Base-by-base conservation (phyloP, 1,140 invertebrate genomes). In the Cydia fagiglandana region DNA sequence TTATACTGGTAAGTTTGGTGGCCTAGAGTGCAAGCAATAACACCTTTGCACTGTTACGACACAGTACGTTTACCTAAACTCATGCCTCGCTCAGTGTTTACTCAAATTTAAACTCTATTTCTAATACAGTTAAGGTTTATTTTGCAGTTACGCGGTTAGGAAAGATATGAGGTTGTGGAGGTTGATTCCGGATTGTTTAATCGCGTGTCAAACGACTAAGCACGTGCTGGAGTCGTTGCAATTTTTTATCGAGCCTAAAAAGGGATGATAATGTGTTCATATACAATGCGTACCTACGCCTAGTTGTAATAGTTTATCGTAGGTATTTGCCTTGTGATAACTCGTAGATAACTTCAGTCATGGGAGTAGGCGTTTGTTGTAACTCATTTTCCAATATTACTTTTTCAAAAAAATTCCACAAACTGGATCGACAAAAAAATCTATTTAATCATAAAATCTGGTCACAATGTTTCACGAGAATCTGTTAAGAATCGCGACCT, bases 141-240 rank as follows among this genome's bases (percentile, higher is more conserved):
- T 61, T 61, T 61, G 56, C 1, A 24, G n/a, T 12, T 47, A 47
- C 15, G 45, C 12, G 41, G 45, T 4, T 47, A 2, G 17, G 56
- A 61, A 24, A 24, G 50, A n/a, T 53, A 24, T 7, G 56, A 9
- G 17, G 7, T 61, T 56, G 15, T 56, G 53, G 17, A 56, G 53
- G 53, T 56, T 56, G 53, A 41, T 68, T 38, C 15, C 4, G 15
- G 64, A n/a, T 68, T 68, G 64, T 68, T 70, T 70, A 61, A 70
- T 70, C 66, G 66, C 66, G 66, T 70, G 66, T 17, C 66, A 41
- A 70, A 70, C 64, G 13, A 12, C 34, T 68, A 68, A 68, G 30
- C 66, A 70, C 66, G n/a, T 41, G 34, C 17, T 10, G 17, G n/a
- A 53, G 5, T 17, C n/a, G n/a, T 17, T 53, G 50, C 50, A 53